Evolutionary conservation across 2,888 invertebrate genomes (phyloP).

Genomic region (Gymnoscelis rufifasciata): DNA sequence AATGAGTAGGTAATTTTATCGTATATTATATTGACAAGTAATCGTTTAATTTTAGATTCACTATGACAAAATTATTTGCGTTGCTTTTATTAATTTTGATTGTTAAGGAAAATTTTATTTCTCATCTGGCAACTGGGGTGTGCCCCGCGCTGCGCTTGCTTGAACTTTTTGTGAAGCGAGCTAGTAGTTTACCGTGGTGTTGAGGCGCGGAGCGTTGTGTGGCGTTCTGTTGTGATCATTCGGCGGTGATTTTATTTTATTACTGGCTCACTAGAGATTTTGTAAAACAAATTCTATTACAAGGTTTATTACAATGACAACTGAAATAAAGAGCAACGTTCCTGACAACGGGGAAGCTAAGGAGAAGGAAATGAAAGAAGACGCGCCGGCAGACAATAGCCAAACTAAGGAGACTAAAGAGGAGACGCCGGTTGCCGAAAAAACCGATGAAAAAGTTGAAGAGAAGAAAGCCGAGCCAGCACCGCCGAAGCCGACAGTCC

Average conservation of each 20-base stretch:
- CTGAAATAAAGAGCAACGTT: constrained; percentile 86
- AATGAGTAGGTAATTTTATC: no score
- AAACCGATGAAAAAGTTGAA: constrained; percentile 66
- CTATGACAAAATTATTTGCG: no score
- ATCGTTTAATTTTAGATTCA: no score
- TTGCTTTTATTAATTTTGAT: no score
- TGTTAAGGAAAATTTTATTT: no score
- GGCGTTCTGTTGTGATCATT: constrained; percentile 8
- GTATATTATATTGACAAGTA: no score
- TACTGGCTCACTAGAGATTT: constrained; percentile 6
- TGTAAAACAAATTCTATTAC: background rate
- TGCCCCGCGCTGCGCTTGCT: background rate
- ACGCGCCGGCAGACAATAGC: constrained; percentile 69
- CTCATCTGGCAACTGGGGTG: no score
- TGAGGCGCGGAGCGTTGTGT: background rate
- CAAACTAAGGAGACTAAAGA: constrained; percentile 69
- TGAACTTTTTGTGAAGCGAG: background rate
- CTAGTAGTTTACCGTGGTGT: no score
- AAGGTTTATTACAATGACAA: constrained; percentile 80
- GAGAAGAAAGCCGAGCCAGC: constrained; percentile 82
- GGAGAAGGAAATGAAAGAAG: constrained; percentile 79
- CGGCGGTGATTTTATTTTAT: constrained; percentile 6
- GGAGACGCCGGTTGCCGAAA: constrained; percentile 65
- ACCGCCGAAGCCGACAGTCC: constrained; percentile 88
- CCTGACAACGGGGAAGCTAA: constrained; percentile 81